A percentile compares a stretch with the other conserved stretches of the same genome.
phyloP scores from a whole-genome alignment of 2,888 invertebrate species.

The Campoplex capitator region DNA sequence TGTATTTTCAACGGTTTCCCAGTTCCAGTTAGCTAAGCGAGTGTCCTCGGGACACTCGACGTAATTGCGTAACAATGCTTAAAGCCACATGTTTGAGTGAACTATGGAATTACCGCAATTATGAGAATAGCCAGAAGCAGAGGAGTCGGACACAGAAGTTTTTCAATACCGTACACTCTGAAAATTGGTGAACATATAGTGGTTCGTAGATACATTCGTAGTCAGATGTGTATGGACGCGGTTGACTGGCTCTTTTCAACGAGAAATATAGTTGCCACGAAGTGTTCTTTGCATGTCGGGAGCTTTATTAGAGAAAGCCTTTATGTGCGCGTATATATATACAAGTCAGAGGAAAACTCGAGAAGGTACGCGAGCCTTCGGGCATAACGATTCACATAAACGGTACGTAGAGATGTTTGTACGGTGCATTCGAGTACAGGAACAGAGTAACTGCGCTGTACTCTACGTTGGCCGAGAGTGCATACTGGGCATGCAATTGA shows the following conservation, averaged over 20 bases:
- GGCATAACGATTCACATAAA: slow-evolving; percentile 38
- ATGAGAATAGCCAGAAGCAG: not conserved
- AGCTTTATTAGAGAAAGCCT: slow-evolving; percentile 27
- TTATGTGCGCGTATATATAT: not conserved
- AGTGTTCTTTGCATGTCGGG: slow-evolving; percentile 11
- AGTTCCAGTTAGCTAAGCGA: not conserved
- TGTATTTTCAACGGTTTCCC: not conserved
- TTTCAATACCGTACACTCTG: not conserved
- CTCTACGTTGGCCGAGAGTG: not conserved
- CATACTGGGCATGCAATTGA: slow-evolving; percentile 59
- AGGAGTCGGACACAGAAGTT: not conserved
- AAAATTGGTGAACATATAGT: not conserved
- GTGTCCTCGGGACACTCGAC: not conserved
- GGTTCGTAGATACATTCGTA: not conserved
- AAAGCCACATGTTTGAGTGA: slow-evolving; percentile 2
- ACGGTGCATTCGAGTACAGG: slow-evolving; percentile 36
- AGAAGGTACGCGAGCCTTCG: slow-evolving; percentile 20
- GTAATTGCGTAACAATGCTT: not conserved
- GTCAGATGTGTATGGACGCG: not conserved
- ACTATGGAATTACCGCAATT: not conserved
- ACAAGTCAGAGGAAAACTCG: slow-evolving; percentile 10
- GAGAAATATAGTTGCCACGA: slow-evolving; percentile 39
- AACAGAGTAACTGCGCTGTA: slow-evolving; percentile 17
- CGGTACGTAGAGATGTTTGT: slow-evolving; percentile 11
- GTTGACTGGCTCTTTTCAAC: slow-evolving; percentile 26